A percentile compares a stretch with the other conserved stretches of the same genome.
These are phyloP conservation scores for Cylas formicarius DNA, from an alignment of 1,140 invertebrate genomes.

Conservation along the genomic window DNA sequence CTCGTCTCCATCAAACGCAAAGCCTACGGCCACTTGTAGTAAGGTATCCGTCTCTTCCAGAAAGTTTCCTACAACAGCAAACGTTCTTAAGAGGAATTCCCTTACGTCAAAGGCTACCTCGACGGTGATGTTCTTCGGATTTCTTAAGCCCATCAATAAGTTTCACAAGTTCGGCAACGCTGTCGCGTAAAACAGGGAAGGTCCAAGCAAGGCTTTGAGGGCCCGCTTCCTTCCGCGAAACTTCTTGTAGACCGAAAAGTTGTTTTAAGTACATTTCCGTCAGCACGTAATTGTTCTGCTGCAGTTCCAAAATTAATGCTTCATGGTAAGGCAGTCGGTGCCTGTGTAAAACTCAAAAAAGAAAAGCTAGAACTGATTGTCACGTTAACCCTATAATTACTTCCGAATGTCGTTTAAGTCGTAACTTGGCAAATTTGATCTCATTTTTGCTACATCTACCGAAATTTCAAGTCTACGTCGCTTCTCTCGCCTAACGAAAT, in stretches of 20 bases:
- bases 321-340: conserved; percentile 45
- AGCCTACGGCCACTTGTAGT: conserved; percentile 43
- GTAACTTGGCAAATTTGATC: conserved; percentile 16
- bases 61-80: conserved; percentile 38
- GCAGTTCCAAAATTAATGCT: conserved; percentile 47
- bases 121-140: conserved; percentile 41
- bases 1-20: conserved; percentile 44
- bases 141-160: conserved; percentile 41
- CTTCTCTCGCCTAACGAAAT: conserved; percentile 17
- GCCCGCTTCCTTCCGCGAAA: conserved; percentile 42
- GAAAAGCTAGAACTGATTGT: not conserved
- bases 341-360: conserved; percentile 35
- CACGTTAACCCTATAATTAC: conserved; percentile 1
- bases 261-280: conserved; percentile 45
- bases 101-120: conserved; percentile 10
- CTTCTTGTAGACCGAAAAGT: conserved; percentile 48
- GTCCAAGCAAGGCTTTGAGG: conserved; percentile 40
- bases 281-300: conserved; percentile 44
- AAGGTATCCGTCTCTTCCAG: conserved; percentile 42
- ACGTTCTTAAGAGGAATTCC: not conserved
- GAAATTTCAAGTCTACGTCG: conserved; percentile 7
- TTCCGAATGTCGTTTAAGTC: conserved; percentile 19
- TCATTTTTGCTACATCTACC: conserved; percentile 16
- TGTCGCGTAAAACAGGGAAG: conserved; percentile 40
- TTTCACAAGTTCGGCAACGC: conserved; percentile 42